Evolutionary conservation across 2,113 vertebrate genomes (phyloP).

Genomic region (Notothenia rossii): DNA sequence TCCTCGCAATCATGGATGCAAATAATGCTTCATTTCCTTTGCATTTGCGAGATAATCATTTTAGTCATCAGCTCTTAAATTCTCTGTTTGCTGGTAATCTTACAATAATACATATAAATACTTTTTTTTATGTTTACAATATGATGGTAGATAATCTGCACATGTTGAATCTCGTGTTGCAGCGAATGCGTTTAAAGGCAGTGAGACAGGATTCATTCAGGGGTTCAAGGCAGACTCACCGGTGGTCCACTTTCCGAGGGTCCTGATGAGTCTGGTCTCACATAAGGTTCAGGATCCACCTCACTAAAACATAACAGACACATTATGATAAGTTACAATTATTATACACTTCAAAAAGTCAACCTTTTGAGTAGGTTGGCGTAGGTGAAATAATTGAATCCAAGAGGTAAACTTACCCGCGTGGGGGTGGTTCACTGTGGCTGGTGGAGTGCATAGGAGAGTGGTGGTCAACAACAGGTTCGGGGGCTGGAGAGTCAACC

Average conservation of each 20-base stretch:
- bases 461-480: slow-evolving; percentile 46
- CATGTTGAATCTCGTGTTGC: background rate
- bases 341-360: background rate
- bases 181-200: background rate
- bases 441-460: slow-evolving; percentile 87
- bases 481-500: slow-evolving; percentile 34
- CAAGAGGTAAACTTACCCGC: slow-evolving; percentile 52
- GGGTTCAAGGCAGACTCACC: slow-evolving; percentile 28
- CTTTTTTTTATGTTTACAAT: no score
- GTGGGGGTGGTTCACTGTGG: slow-evolving; percentile 86
- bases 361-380: background rate
- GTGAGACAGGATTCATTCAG: background rate
- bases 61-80: background rate
- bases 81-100: background rate
- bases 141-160: background rate
- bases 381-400: background rate
- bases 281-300: slow-evolving; percentile 42
- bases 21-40: no score
- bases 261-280: slow-evolving; percentile 36
- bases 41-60: background rate
- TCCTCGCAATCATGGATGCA: background rate
- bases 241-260: slow-evolving; percentile 55
- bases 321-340: background rate
- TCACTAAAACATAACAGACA: slow-evolving; percentile 61
- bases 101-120: no score